phyloP scores from a whole-genome alignment of 2,888 invertebrate species.

The Athalia circularis region DNA sequence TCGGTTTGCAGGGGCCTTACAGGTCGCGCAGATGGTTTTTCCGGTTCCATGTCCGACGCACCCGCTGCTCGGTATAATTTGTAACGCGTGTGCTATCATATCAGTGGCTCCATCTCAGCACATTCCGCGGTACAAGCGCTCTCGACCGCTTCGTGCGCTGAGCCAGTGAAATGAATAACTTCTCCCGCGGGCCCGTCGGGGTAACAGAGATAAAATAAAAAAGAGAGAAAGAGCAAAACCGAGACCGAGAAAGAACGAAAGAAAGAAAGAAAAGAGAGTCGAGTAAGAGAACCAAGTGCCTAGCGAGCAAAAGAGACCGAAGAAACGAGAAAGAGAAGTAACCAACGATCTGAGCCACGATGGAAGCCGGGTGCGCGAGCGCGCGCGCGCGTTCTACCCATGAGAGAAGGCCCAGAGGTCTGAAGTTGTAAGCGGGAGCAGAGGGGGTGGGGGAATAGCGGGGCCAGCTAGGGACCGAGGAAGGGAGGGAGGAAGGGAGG shows the following conservation, averaged over 20 bases:
- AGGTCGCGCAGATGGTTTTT: slow-evolving; percentile 40
- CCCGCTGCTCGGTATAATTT: slow-evolving; percentile 43
- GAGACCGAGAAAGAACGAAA: slow-evolving; percentile 44
- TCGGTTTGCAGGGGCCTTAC: not conserved
- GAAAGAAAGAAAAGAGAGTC: slow-evolving; percentile 45
- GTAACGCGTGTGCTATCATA: slow-evolving; percentile 47
- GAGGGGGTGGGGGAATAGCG: slow-evolving; percentile 33
- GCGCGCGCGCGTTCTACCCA: slow-evolving; percentile 35
- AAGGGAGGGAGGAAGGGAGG: slow-evolving; percentile 65
- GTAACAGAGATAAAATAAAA: slow-evolving; percentile 31
- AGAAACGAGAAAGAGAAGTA: slow-evolving; percentile 42
- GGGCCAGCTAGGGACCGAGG: slow-evolving; percentile 46
- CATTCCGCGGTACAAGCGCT: slow-evolving; percentile 44
- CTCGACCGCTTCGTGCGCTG: slow-evolving; percentile 46
- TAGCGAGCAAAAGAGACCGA: slow-evolving; percentile 15
- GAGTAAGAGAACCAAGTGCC: not conserved
- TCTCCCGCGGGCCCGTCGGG: slow-evolving; percentile 45
- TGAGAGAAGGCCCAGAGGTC: slow-evolving; percentile 27
- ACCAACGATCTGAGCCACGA: slow-evolving; percentile 50
- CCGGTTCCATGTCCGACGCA: slow-evolving; percentile 42
- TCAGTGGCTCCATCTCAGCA: slow-evolving; percentile 53
- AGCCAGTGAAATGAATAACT: slow-evolving; percentile 52
- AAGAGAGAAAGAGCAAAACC: slow-evolving; percentile 43
- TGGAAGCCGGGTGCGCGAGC: slow-evolving; percentile 48
- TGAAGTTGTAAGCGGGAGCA: slow-evolving; percentile 46